Evolutionary conservation across 2,888 invertebrate genomes (phyloP), one percentile per base, ranked within the genome.

Genomic region (Drosophila tripunctata): DNA sequence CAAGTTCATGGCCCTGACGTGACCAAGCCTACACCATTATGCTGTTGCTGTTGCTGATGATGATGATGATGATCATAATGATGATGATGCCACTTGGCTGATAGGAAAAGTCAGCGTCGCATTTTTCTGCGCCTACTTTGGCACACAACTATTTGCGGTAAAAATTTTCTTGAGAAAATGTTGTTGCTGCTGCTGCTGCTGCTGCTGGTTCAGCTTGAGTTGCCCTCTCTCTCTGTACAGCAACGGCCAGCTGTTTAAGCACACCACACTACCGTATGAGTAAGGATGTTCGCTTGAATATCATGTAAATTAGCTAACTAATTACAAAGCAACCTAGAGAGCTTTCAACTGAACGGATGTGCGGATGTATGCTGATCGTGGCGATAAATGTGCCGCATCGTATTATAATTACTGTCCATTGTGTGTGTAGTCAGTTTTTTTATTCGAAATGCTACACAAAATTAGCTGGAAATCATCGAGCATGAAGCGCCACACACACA

Each of bases 381-480:
- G 71, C 78, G 81, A 82, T 82, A 86, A 82, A 82, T 82, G 84
- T 80, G 84, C 66, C 72, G 64, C 72, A 80, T 83, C 84, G 80
- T 69, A 82, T 83, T 86, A 82, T 82, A 82, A 82, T 82, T 82
- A 86, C 72, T 63, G 71, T 69, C 64, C 61, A 69, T 73, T 80
- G 75, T 79, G 48, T 60, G 57, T 60, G 56, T 69, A 64, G 76
- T 72, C 52, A 51, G 48, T 80, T 66, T 72, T 61, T 27, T 8
- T 27, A n/a, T 27, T 27, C 27, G 54, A 70, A 71, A 64, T 57
- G 52, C 60, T 55, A 60, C 14, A 50, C 79, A 58, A 78, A 84
- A 83, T 83, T 84, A 83, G 87, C 87, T 87, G 51, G 84, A 83
- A 83, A 83, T 67, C 82, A 83, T 43, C 72, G 69, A 84, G 87